Percentiles rank a stretch among this genome's conserved stretches.
Evolutionary conservation across 2,113 vertebrate species (phyloP).

Genomic region (Rhinichthys klamathensis): DNA sequence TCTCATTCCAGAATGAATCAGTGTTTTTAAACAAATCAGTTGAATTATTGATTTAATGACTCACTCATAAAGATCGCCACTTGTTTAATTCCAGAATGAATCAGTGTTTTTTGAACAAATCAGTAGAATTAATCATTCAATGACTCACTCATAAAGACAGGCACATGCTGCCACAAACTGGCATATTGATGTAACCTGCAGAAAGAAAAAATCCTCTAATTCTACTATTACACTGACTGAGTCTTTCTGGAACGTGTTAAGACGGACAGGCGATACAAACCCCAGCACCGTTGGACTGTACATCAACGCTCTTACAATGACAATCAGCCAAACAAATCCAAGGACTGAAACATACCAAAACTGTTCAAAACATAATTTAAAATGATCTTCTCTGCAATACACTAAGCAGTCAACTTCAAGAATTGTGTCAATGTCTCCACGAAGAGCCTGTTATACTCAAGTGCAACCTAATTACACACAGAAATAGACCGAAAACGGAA

Average conservation of each 20-base stretch:
- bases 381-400: background rate
- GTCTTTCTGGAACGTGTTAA: too few species aligned
- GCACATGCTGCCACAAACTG: background rate
- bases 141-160: background rate
- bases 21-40: background rate
- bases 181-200: background rate
- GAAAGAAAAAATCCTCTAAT: background rate
- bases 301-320: background rate
- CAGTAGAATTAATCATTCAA: background rate
- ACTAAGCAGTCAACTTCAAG: background rate
- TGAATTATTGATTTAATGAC: background rate
- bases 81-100: background rate
- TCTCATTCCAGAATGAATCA: background rate
- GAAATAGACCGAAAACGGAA: background rate
- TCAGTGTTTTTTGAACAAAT: background rate
- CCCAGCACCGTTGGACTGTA: too few species aligned
- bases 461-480: slow-evolving; percentile 4
- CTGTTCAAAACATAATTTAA: background rate
- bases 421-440: background rate
- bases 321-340: background rate
- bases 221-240: background rate
- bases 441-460: background rate
- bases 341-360: background rate
- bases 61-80: background rate
- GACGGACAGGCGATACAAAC: too few species aligned